Base-by-base conservation (phyloP, 2,113 vertebrate species). In the Pao palembangensis region DNA sequence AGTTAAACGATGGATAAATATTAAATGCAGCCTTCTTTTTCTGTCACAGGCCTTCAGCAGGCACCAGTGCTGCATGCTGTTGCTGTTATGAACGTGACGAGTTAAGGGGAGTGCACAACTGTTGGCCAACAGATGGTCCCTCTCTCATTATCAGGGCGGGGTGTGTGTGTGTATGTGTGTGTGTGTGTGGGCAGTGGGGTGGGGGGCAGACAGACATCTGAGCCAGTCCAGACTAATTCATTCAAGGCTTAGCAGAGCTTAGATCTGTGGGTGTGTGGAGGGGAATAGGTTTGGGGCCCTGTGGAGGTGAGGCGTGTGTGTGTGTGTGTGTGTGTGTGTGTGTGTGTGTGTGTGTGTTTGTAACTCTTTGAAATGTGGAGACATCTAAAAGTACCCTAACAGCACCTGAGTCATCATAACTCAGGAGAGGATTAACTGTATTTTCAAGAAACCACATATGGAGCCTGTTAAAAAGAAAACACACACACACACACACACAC, bases 181-280 rank as follows among this genome's bases (percentile, higher is more conserved):
- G 10, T 38, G 34, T 8, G 34, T 5, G 25, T 28, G 25, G 25
- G 25, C 4, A 4, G 31, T 34, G 31, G 31, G 31, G 8, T 10
- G 8, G 34, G 65, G 79, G 79, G 71, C 79, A 88, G 87, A 84
- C 85, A 87, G 85, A 85, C 80, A 81, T 66, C 56, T 20, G 46
- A 81, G 69, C 78, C 68, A 78, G 79, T 59, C 79, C 79, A 81
- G 81, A 80, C 84, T 5, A 62, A 79, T 74, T 85, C 78, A 84
- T 78, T 71, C 61, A 41, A 67, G 81, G 81, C 82, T 86, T 84
- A 86, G 73, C 56, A 12, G 57, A 72, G 79, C 70, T 85, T 87
- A 89, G 62, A 74, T 73, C 65, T 55, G 1, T 5, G 13, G 43
- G 43, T 16, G 23, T 38, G 34, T 38, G 58, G 58, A 59, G 65